Percentiles rank a stretch among this genome's conserved stretches.
These are phyloP conservation scores for Hypotaenidia philippensis DNA, from an alignment of 2,797 vertebrate genomes.

Conservation along the genomic window DNA sequence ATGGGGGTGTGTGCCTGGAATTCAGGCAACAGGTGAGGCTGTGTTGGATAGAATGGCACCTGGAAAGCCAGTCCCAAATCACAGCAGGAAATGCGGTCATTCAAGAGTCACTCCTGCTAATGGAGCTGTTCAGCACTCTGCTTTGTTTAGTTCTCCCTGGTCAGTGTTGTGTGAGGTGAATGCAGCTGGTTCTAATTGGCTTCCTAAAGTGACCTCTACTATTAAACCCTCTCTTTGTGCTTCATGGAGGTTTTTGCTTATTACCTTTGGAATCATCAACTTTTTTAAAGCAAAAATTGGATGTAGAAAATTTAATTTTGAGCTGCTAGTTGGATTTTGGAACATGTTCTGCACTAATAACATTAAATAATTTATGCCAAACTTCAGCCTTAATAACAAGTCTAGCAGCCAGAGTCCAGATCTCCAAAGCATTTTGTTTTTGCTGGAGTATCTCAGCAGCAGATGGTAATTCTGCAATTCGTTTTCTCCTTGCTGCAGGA, in stretches of 20 bases:
- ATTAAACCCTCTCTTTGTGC: neutral
- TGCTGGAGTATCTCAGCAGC: neutral
- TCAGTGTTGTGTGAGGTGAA: neutral
- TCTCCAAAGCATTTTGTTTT: neutral
- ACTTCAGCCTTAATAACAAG: neutral
- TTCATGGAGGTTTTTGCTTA: neutral
- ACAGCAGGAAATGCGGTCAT: neutral
- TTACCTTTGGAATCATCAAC: neutral
- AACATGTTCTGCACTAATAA: neutral
- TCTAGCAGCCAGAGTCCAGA: neutral
- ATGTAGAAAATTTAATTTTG: neutral
- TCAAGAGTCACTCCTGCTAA: neutral
- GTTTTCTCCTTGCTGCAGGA: neutral
- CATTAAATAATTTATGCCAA: neutral
- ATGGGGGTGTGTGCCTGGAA: accelerated
- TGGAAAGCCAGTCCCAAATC: neutral
- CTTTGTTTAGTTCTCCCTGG: neutral
- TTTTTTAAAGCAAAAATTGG: neutral
- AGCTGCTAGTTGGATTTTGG: neutral
- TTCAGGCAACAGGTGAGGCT: neutral
- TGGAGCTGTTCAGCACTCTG: neutral
- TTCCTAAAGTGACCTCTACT: neutral
- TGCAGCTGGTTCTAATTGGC: neutral
- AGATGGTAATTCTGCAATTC: accelerated
- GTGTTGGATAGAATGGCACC: neutral